Conservation (phyloP, 92 coral and sea anemone genomes). For the Muricea muricata region DNA sequence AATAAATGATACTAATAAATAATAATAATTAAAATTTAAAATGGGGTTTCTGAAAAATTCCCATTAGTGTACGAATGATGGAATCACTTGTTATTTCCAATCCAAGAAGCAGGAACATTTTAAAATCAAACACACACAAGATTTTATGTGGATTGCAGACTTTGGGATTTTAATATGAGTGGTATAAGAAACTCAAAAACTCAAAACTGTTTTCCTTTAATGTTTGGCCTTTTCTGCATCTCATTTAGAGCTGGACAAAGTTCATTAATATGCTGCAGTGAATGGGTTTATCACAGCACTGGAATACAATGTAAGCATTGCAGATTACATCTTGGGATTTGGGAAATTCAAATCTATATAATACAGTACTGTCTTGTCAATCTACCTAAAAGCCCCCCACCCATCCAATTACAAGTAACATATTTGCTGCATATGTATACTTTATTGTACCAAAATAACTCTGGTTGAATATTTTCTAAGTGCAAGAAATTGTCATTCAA, state of each 20-base stretch:
- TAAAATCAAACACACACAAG: constrained; percentile 61
- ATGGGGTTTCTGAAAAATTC: constrained; percentile 41
- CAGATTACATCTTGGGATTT: background rate
- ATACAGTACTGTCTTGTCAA: too few relatives aligned
- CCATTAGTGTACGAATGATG: constrained; percentile 55
- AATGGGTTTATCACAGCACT: constrained; percentile 61
- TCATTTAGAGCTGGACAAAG: constrained; percentile 70
- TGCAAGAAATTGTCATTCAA: too few relatives aligned
- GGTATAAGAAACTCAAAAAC: constrained; percentile 54
- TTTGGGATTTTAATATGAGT: constrained; percentile 44
- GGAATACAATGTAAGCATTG: constrained; percentile 67
- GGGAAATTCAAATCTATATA: background rate
- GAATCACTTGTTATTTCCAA: constrained; percentile 60
- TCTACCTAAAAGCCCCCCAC: too few relatives aligned
- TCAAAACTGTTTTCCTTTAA: constrained; percentile 51
- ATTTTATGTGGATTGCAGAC: constrained; percentile 61
- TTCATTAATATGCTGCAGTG: constrained; percentile 68
- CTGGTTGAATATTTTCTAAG: too few relatives aligned
- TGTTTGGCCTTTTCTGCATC: constrained; percentile 65
- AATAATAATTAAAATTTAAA: too few relatives aligned
- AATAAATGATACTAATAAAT: too few relatives aligned
- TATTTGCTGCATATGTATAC: too few relatives aligned
- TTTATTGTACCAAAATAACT: too few relatives aligned
- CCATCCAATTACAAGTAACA: too few relatives aligned
- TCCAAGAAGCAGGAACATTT: constrained; percentile 35